These are phyloP conservation scores for Colistium nudipinnis DNA, from an alignment of 2,113 vertebrate species.

Conservation along the genomic window DNA sequence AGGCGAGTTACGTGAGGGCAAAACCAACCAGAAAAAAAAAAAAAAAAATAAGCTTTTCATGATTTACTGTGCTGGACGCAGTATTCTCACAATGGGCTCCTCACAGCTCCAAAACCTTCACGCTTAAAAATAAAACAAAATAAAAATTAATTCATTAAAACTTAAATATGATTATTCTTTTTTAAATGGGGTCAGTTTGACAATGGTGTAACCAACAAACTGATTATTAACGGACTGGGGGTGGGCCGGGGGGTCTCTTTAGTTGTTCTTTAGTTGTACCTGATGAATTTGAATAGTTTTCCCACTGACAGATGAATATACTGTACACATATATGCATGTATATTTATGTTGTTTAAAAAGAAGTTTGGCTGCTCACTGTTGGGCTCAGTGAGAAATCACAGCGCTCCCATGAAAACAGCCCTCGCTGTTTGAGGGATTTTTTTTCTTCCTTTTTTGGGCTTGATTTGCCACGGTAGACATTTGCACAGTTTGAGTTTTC, in stretches of 20 bases:
- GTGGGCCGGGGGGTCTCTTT: too few species aligned
- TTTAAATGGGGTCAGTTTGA: too few species aligned
- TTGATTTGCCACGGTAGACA: neutral
- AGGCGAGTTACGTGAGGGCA: conserved; percentile 9
- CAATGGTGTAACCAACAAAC: too few species aligned
- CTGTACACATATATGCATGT: neutral
- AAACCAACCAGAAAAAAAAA: too few species aligned
- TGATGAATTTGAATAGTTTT: neutral
- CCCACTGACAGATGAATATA: neutral
- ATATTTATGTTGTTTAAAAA: neutral
- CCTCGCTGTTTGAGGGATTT: neutral
- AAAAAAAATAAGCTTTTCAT: too few species aligned
- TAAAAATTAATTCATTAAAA: too few species aligned
- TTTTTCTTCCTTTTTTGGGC: conserved; percentile 15
- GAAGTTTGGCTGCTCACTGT: neutral
- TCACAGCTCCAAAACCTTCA: neutral
- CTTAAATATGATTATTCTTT: too few species aligned
- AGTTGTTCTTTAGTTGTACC: too few species aligned
- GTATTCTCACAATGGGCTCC: too few species aligned
- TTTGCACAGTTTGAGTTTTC: neutral
- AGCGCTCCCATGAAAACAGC: neutral
- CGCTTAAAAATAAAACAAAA: too few species aligned
- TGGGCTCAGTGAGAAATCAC: neutral
- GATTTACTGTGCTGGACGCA: too few species aligned
- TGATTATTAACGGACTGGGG: too few species aligned